These are phyloP conservation scores for Autographa pulchrina DNA, from an alignment of 2,888 invertebrate species.

Conservation along the genomic window DNA sequence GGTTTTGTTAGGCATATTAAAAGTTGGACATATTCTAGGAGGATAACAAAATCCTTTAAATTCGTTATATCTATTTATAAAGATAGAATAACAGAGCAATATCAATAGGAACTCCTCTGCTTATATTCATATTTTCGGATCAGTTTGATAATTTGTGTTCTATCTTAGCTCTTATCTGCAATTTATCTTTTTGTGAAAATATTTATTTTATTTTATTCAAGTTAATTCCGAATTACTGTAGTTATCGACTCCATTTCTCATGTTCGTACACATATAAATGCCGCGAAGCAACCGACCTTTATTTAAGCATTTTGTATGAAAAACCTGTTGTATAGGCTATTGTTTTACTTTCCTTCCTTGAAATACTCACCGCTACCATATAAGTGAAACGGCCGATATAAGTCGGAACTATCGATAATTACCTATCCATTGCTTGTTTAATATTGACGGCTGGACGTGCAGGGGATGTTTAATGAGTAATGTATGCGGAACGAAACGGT, in stretches of 20 bases:
- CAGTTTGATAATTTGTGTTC: no score
- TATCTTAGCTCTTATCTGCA: no score
- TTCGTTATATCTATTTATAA: no score
- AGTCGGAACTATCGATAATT: neutral
- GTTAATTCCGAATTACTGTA: conserved; percentile 33
- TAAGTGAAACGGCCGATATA: conserved; percentile 3
- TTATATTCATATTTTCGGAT: no score
- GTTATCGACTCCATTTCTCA: conserved; percentile 19
- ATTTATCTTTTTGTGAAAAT: no score
- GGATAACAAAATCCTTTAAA: no score
- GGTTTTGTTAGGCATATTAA: no score
- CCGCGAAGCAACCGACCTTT: conserved; percentile 19
- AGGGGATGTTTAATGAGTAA: conserved; percentile 20
- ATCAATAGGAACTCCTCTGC: no score
- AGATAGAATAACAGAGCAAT: no score
- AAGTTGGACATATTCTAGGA: no score
- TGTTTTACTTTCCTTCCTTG: conserved; percentile 63
- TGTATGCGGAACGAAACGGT: conserved; percentile 38
- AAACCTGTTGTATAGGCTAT: conserved; percentile 61
- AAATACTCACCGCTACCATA: conserved; percentile 43
- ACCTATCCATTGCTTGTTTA: conserved; percentile 21
- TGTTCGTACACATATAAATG: conserved; percentile 18
- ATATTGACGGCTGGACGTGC: neutral
- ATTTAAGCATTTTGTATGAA: conserved; percentile 49
- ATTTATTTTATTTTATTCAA: no score